These are phyloP conservation scores for Leptinotarsa peninsularis DNA, from an alignment of 2,888 invertebrate species.

Conservation along the genomic window DNA sequence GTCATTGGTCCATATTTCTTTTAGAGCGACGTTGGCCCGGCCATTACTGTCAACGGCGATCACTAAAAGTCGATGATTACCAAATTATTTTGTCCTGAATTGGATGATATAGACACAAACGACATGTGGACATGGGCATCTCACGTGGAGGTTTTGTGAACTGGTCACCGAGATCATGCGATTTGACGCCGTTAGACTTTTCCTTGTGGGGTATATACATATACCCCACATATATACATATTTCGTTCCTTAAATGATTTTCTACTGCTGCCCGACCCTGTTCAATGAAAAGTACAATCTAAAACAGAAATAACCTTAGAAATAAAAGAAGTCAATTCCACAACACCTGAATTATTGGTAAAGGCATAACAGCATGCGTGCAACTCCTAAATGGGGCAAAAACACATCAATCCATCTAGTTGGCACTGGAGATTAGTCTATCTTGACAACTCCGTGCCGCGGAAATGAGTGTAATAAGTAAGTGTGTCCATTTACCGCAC, in stretches of 20 bases:
- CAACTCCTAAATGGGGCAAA: conserved; percentile 59
- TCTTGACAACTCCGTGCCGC: conserved; percentile 57
- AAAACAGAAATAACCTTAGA: not conserved
- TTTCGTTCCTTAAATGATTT: not conserved
- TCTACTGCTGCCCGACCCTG: not conserved
- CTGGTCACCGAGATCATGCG: too few species aligned
- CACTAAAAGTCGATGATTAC: too few species aligned
- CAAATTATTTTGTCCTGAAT: too few species aligned
- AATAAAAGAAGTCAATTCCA: not conserved
- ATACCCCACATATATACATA: too few species aligned
- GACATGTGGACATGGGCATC: too few species aligned
- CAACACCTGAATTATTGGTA: conserved; percentile 46
- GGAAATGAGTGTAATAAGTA: conserved; percentile 53
- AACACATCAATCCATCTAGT: conserved; percentile 63
- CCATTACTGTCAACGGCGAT: too few species aligned
- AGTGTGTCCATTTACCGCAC: conserved; percentile 6
- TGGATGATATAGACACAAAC: too few species aligned
- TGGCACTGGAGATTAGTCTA: conserved; percentile 61
- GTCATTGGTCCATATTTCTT: too few species aligned
- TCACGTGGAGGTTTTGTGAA: too few species aligned
- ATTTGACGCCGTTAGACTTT: too few species aligned
- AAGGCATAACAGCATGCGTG: conserved; percentile 56
- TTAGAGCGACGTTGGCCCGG: too few species aligned
- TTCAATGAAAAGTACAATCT: not conserved
- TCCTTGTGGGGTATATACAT: too few species aligned